Evolutionary conservation across 2,888 invertebrate species (phyloP), one percentile per base, ranked within the genome.

Genomic region (Luperina testacea): DNA sequence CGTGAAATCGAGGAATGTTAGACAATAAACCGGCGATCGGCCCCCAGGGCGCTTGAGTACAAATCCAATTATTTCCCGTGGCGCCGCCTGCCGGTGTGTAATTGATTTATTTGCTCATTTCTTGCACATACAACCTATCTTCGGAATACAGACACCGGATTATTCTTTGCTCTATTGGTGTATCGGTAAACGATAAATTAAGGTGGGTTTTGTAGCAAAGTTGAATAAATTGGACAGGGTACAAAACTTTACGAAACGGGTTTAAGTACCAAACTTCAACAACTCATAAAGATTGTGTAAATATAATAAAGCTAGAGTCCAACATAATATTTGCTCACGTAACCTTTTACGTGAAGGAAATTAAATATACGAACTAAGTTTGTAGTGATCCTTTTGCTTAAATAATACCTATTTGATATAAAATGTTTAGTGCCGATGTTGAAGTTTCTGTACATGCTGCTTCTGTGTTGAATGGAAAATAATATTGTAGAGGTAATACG

Each of bases 61-160:
- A 94, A 95, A 95, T 95, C 94, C 95, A 96, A 96, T 96, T 95
- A 95, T 95, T 94, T 92, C 93, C 93, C 91, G 93, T 89, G 92
- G 94, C 90, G 93, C 93, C 91, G 92, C 92, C 92, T 92, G 92
- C 91, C 91, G 92, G 93, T 92, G 94, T 93, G 95, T 95, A 95
- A 95, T 95, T 95, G 95, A 95, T 96, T 95, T 95, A 96, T 95
- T 95, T 95, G 94, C 93, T 94, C 94, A 94, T 95, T 94, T 94
- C 92, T 92, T 92, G 87, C 91, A 91, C 93, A 92, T 90, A 93
- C 90, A 88, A 90, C 88, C 89, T 92, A 93, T 92, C 90, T 92
- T 89, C 82, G 73, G 80, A 87, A 87, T 88, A 88, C 92, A 90
- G 90, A 89, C 84, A 87, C 85, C 84, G 87, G 87, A 87, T 90